These are phyloP conservation scores for Cecidostiba fungosa DNA, from an alignment of 2,888 invertebrate genomes.

Conservation along the genomic window DNA sequence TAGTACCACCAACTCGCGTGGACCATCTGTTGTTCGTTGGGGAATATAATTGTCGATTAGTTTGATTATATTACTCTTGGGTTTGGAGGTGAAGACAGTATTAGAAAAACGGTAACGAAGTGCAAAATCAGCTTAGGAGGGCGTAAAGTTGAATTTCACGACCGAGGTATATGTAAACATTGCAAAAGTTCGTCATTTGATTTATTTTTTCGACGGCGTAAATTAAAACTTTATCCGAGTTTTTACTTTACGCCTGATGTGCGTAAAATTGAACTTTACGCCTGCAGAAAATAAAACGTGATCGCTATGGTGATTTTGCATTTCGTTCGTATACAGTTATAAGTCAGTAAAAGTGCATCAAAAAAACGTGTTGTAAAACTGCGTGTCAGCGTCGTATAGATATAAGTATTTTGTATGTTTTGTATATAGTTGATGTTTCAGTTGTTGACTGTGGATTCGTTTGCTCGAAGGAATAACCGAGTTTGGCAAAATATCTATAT, in stretches of 20 bases:
- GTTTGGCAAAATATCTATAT: background rate
- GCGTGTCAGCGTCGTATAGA: conserved; percentile 56
- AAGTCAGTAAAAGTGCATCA: conserved; percentile 51
- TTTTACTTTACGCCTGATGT: background rate
- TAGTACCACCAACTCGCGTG: conserved; percentile 98
- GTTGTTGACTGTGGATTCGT: conserved; percentile 5
- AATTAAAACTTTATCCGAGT: too few relatives aligned
- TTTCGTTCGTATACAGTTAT: background rate
- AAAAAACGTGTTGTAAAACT: conserved; percentile 42
- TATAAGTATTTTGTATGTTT: conserved; percentile 34
- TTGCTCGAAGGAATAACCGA: conserved; percentile 16
- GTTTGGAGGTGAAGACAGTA: background rate
- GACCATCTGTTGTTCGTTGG: conserved; percentile 88
- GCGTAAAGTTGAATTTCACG: too few relatives aligned
- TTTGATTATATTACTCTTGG: background rate
- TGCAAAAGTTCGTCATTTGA: too few relatives aligned
- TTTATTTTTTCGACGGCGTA: too few relatives aligned
- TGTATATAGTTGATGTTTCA: conserved; percentile 14
- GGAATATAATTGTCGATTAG: conserved; percentile 44
- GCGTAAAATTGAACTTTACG: too few relatives aligned
- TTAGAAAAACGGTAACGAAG: conserved; percentile 18
- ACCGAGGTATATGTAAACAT: too few relatives aligned
- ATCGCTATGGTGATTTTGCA: conserved; percentile 47
- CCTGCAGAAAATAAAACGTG: too few relatives aligned
- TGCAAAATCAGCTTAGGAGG: conserved; percentile 42